Conservation (phyloP, 2,888 invertebrate genomes). For the Argyresthia albistria region DNA sequence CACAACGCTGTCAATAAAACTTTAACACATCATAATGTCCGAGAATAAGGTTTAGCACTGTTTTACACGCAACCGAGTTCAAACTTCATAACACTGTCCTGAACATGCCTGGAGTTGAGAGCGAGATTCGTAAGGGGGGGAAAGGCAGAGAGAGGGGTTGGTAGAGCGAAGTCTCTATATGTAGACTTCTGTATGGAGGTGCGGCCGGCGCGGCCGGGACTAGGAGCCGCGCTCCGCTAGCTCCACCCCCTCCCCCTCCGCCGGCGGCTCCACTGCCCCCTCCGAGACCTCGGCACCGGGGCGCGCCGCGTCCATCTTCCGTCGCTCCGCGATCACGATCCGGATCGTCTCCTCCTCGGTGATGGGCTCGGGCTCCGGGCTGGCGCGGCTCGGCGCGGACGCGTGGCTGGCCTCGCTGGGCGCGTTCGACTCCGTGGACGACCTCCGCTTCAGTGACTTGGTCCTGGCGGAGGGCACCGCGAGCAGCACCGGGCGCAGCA, state of each 20-base stretch:
- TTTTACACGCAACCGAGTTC: slow-evolving; percentile 48
- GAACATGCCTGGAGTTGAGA: slow-evolving; percentile 19
- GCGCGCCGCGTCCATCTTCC: slow-evolving; percentile 66
- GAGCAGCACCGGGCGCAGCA: slow-evolving; percentile 49
- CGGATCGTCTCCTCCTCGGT: slow-evolving; percentile 70
- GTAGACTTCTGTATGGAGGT: slow-evolving; percentile 64
- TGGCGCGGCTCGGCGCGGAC: slow-evolving; percentile 33
- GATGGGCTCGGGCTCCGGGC: slow-evolving; percentile 37
- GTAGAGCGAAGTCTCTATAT: slow-evolving; percentile 34
- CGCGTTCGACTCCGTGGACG: slow-evolving; percentile 41
- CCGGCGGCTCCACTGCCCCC: slow-evolving; percentile 7
- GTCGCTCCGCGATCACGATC: slow-evolving; percentile 74
- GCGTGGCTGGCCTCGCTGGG: slow-evolving; percentile 7
- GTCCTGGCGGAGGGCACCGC: slow-evolving; percentile 49
- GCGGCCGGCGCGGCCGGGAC: slow-evolving; percentile 70
- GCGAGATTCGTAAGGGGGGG: slow-evolving; percentile 12
- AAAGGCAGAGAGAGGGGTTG: slow-evolving; percentile 21
- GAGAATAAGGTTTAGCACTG: background rate
- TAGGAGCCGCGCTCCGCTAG: slow-evolving; percentile 60
- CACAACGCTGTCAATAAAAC: slow-evolving; percentile 15
- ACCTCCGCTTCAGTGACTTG: slow-evolving; percentile 37
- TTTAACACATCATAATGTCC: background rate
- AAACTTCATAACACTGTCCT: slow-evolving; percentile 36
- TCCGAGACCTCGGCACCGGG: slow-evolving; percentile 21
- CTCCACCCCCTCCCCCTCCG: slow-evolving; percentile 42